Evolutionary conservation across 2,888 invertebrate genomes (phyloP).

Genomic region (Xylophagus ater): DNA sequence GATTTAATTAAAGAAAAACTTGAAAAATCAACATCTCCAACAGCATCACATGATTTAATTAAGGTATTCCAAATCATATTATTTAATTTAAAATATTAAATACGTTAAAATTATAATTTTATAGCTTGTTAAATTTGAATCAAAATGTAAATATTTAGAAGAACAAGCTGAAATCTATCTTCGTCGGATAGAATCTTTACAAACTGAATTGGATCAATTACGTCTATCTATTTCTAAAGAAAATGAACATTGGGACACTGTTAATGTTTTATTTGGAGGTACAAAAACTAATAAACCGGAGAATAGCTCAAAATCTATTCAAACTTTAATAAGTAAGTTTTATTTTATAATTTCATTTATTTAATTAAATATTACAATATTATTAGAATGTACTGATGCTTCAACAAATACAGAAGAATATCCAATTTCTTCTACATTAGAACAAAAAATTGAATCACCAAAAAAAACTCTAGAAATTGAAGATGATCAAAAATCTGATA

Average conservation of each 20-base stretch:
- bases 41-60: conserved; percentile 24
- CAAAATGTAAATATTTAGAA: conserved; percentile 30
- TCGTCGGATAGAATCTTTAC: conserved; percentile 24
- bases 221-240: conserved; percentile 27
- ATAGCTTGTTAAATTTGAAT: conserved; percentile 33
- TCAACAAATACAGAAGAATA: conserved; percentile 27
- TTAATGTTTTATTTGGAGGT: conserved; percentile 28
- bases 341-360: background rate
- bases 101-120: too few relatives aligned
- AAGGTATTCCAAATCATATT: conserved; percentile 17
- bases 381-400: conserved; percentile 19
- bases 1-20: conserved; percentile 20
- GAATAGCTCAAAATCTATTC: conserved; percentile 11
- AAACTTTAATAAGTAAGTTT: conserved; percentile 16
- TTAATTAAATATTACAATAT: background rate
- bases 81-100: background rate
- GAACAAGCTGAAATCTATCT: conserved; percentile 27
- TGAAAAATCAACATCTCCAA: conserved; percentile 14
- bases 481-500: background rate
- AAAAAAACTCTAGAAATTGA: conserved; percentile 1
- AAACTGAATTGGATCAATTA: conserved; percentile 27
- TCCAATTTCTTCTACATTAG: background rate
- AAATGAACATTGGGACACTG: conserved; percentile 36
- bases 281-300: background rate
- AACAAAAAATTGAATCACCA: conserved; percentile 1